Conservation (phyloP, 1,140 invertebrate species). For the Drosophila bipectinata region DNA sequence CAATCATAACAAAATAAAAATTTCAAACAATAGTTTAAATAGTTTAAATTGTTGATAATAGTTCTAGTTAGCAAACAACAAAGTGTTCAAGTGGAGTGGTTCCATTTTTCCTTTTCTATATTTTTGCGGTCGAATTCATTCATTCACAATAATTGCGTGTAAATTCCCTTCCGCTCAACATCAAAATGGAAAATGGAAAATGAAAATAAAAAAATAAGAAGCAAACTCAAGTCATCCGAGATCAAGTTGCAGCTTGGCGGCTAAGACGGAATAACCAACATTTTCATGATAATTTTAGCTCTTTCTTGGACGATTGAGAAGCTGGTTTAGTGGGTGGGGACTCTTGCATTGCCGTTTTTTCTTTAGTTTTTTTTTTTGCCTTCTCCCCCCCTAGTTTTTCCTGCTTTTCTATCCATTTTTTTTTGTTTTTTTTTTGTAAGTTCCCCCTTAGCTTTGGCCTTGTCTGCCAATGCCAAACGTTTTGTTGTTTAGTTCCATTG, state of each 20-base stretch:
- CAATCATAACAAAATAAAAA: too few species aligned
- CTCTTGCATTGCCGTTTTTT: background rate
- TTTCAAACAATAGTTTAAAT: too few species aligned
- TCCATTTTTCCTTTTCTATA: background rate
- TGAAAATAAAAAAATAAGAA: conserved; percentile 8
- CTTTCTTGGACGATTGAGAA: conserved; percentile 29
- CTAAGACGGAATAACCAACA: conserved; percentile 44
- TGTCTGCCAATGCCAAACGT: conserved; percentile 62
- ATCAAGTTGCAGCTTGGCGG: conserved; percentile 3
- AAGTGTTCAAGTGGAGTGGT: background rate
- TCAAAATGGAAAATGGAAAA: background rate
- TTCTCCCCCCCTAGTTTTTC: background rate
- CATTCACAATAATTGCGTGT: conserved; percentile 72
- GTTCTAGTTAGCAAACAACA: background rate
- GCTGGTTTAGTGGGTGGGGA: background rate
- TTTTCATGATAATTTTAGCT: conserved; percentile 50
- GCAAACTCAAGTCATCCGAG: conserved; percentile 22
- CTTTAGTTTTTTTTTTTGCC: background rate
- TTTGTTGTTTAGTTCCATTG: conserved; percentile 79
- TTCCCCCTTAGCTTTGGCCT: conserved; percentile 47
- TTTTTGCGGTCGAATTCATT: conserved; percentile 18
- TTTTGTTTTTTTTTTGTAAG: too few species aligned
- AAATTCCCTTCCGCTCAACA: conserved; percentile 52
- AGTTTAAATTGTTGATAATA: too few species aligned
- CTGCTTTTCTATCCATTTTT: background rate